A percentile compares a stretch with the other conserved stretches of the same genome.
These are phyloP conservation scores for Mormyrus lacerda DNA, from an alignment of 2,113 vertebrate species.

Conservation along the genomic window DNA sequence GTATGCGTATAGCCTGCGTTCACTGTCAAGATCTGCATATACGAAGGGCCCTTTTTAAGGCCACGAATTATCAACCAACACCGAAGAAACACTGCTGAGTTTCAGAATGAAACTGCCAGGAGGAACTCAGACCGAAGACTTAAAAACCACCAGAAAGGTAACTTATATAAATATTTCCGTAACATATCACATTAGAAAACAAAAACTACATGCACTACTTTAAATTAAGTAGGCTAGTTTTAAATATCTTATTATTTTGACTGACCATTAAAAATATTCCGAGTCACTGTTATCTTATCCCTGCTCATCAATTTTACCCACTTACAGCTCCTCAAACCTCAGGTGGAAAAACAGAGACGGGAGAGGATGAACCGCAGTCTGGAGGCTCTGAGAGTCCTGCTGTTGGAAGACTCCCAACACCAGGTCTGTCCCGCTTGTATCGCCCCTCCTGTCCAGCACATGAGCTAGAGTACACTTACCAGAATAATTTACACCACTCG, in stretches of 20 bases:
- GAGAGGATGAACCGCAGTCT: conserved; percentile 75
- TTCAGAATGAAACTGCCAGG: conserved; percentile 6
- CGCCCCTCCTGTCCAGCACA: not conserved
- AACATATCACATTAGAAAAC: not conserved
- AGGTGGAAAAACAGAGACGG: conserved; percentile 69
- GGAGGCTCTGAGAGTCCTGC: conserved; percentile 59
- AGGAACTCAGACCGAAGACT: not conserved
- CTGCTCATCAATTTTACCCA: not conserved
- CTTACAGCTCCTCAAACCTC: conserved; percentile 66
- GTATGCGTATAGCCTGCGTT: not conserved
- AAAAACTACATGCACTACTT: not conserved
- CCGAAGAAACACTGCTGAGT: not conserved
- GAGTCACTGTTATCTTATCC: not conserved
- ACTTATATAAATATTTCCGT: not conserved
- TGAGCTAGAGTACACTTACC: not conserved
- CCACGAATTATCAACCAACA: not conserved
- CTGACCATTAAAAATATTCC: not conserved
- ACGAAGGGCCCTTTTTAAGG: not conserved
- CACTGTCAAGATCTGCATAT: not conserved
- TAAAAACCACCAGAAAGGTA: conserved; percentile 18
- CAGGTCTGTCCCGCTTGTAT: conserved; percentile 51
- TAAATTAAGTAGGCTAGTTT: not conserved
- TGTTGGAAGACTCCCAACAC: conserved; percentile 58
- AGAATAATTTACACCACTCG: not conserved
- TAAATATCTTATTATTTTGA: not conserved